Evolutionary conservation across 2,113 vertebrate genomes (phyloP).

Genomic region (Brienomyrus longianalis): DNA sequence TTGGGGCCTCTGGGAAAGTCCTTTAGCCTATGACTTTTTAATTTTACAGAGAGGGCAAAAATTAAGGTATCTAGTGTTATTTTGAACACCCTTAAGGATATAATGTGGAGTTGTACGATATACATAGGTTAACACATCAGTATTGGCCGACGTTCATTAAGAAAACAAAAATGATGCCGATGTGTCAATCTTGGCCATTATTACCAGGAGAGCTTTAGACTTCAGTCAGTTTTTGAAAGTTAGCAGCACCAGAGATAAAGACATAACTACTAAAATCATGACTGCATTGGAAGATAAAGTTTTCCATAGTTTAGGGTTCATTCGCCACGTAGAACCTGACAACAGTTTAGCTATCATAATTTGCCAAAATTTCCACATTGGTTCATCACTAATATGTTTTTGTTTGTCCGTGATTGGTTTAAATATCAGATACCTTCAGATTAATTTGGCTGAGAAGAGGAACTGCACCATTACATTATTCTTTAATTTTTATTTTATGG

Average conservation of each 20-base stretch:
- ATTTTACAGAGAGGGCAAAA: not conserved
- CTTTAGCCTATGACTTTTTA: not conserved
- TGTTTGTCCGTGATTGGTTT: not conserved
- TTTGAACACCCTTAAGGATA: not conserved
- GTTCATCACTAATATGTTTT: not conserved
- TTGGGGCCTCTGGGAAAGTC: not conserved
- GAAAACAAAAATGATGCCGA: not conserved
- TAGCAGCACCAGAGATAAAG: not conserved
- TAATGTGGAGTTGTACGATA: not conserved
- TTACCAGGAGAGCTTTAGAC: not conserved
- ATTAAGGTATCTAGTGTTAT: not conserved
- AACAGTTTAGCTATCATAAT: not conserved
- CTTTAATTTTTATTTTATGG: not conserved
- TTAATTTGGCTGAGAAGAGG: not conserved
- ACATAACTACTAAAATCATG: not conserved
- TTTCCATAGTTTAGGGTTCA: not conserved
- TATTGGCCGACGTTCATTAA: not conserved
- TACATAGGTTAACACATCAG: not conserved
- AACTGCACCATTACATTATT: not conserved
- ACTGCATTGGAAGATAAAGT: not conserved
- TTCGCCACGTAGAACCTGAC: not conserved
- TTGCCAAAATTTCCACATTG: not conserved
- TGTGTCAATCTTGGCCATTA: not conserved
- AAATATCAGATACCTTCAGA: not conserved
- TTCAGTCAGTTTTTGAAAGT: not conserved